Evolutionary conservation across 2,113 vertebrate species (phyloP), one percentile per base, ranked within the genome.

Genomic region (Aspidoscelis tigris): DNA sequence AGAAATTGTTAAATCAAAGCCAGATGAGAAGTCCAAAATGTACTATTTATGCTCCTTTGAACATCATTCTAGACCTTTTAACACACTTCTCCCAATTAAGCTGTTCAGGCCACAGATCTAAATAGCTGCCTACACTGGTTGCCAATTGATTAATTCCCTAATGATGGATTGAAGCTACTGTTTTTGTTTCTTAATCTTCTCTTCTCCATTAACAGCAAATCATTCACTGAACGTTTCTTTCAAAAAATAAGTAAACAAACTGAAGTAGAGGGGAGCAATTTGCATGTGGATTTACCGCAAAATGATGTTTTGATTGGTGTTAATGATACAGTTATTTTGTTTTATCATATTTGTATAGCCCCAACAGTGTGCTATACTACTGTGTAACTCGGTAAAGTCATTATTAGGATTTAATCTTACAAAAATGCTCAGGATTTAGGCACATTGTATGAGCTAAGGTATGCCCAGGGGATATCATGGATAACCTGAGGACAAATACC

Each of bases 131-230:
- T 93, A 89, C 88, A 84, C 89, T 94, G 92, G 93, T 93, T 95
- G 95, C 94, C 96, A 96, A 93, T 95, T 96, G 96, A 95, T 95
- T 96, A 96, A 96, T 95, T 96, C 95, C 95, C 95, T 96, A 95
- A 95, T 96, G 95, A 96, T 95, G 94, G 95, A 96, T 95, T 95
- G 95, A 96, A 96, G 94, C 94, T 95, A 91, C 93, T 91, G 93
- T 91, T 94, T 96, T 96, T 96, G 94, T 95, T 96, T 95, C 93
- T 91, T 94, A 96, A 95, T 95, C 93, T 95, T 90, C 84, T 93
- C 95, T 95, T 95, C 91, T 92, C 90, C 88, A 93, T 93, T 95
- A 92, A 95, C 88, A 88, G 84, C 90, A 91, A 93, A 95, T 92
- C 89, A 95, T 87, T 92, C 92, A 87, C 90, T 91, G 91, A 93